These are phyloP conservation scores for Microplitis demolitor DNA, from an alignment of 1,140 invertebrate species.

Conservation along the genomic window DNA sequence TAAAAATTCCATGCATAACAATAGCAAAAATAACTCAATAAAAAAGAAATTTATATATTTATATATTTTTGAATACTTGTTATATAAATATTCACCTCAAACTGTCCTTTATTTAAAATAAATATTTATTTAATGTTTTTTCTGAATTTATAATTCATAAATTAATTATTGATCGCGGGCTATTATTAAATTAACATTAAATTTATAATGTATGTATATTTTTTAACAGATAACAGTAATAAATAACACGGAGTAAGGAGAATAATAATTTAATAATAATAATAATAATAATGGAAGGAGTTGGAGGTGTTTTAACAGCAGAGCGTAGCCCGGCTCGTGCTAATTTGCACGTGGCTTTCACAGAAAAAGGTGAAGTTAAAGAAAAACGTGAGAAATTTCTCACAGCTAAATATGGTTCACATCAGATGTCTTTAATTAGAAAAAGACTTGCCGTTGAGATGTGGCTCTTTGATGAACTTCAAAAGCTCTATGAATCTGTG, in stretches of 20 bases:
- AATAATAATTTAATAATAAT: no score
- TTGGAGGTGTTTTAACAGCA: constrained; percentile 54
- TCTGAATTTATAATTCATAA: no score
- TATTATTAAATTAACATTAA: not conserved
- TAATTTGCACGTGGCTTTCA: constrained; percentile 86
- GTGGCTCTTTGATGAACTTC: constrained; percentile 95
- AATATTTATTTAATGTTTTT: no score
- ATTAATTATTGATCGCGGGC: not conserved
- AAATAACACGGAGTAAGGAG: not conserved
- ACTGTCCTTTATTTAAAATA: no score
- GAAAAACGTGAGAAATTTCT: constrained; percentile 91
- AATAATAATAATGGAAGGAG: constrained; percentile 48
- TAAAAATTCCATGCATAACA: no score
- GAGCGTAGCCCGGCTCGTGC: constrained; percentile 78
- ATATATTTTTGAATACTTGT: no score
- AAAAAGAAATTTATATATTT: no score
- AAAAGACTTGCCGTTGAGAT: constrained; percentile 94
- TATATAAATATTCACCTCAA: no score
- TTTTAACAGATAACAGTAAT: constrained; percentile 11
- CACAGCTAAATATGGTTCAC: constrained; percentile 94
- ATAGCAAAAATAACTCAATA: no score
- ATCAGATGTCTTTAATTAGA: constrained; percentile 95
- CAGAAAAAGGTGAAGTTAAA: constrained; percentile 83
- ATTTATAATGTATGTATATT: not conserved
- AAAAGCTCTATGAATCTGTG: constrained; percentile 83